Conservation (phyloP, 1,140 invertebrate genomes). For the Homalodisca vitripennis region DNA sequence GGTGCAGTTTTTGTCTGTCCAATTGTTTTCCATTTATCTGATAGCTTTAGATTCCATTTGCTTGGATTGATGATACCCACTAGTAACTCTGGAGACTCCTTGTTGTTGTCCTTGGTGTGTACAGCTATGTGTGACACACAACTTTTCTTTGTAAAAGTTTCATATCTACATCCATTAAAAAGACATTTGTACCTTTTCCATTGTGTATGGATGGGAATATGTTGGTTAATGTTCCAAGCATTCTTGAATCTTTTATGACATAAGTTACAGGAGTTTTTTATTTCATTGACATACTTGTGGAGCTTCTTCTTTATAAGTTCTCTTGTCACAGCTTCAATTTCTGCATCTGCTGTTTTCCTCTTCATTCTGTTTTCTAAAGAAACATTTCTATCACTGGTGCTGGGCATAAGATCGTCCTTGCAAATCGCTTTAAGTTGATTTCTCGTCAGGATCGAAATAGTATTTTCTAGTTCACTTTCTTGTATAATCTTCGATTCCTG, state of each 20-base stretch:
- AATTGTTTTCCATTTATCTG: not conserved
- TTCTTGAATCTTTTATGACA: not conserved
- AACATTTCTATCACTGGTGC: not conserved
- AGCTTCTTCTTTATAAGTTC: not conserved
- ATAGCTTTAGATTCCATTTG: conserved; percentile 18
- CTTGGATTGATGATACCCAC: conserved; percentile 23
- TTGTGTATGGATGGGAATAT: conserved; percentile 20
- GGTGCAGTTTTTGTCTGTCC: not conserved
- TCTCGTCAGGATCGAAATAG: conserved; percentile 25
- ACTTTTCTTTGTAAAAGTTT: conserved; percentile 4
- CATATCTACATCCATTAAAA: conserved; percentile 26
- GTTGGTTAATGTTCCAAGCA: not conserved
- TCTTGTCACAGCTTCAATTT: not conserved
- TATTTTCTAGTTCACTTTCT: conserved; percentile 24
- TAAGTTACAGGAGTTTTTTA: not conserved
- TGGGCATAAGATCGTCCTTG: conserved; percentile 7
- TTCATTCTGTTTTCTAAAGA: not conserved
- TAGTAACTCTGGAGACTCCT: conserved; percentile 6
- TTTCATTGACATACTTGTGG: not conserved
- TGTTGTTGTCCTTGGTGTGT: not conserved
- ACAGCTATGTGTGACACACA: not conserved
- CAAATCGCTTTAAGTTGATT: conserved; percentile 27
- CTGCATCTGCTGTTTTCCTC: conserved; percentile 3
- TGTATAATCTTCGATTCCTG: not conserved
- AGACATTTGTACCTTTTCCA: conserved; percentile 30